Evolutionary conservation across 2,797 vertebrate species (phyloP), one percentile per base, ranked within the genome.

Genomic region (Loriculus beryllinus): DNA sequence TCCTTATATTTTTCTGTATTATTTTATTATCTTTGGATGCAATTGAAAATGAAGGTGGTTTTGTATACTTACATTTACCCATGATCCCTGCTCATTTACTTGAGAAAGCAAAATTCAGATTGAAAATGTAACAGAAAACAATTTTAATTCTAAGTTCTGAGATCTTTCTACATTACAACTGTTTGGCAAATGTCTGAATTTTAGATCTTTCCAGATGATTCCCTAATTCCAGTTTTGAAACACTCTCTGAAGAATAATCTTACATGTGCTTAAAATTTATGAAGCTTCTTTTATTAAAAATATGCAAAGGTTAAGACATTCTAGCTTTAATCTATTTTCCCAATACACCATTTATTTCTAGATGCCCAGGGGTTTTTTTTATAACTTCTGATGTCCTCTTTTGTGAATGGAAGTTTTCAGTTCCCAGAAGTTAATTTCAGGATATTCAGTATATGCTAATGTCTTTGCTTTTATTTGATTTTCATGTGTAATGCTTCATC

Each of bases 211-310:
- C 25, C 33, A 64, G 42, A 78, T 60, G 10, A 47, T 78, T 80
- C 52, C 35, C 57, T 75, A 67, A 85, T 77, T 40, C 40, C 37
- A 71, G 29, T 71, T 94, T 86, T 86, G 21, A 86, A 93, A 52
- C 9, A 60, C 15, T 47, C 51, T 59, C 72, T 64, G 33, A 91
- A 91, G 82, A 74, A 80, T 80, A 87, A 71, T 82, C 64, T 71
- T 87, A 16, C 49, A 60, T 52, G 9, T 68, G 26, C 71, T 94
- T 89, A 94, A 93, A 89, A 92, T 68, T 48, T 33, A 94, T 93
- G 71, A 81, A 25, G 19, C 26, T 71, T 78, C 29, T 52, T 85
- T 86, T 85, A 78, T 91, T 81, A 81, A 91, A 92, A 92, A 57
- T 63, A 37, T 25, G 40, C 72, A 62, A 85, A 86, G 80, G 29